A percentile compares a stretch with the other conserved stretches of the same genome.
phyloP scores from a whole-genome alignment of 2,797 vertebrate genomes.

The Sparidentex hasta region DNA sequence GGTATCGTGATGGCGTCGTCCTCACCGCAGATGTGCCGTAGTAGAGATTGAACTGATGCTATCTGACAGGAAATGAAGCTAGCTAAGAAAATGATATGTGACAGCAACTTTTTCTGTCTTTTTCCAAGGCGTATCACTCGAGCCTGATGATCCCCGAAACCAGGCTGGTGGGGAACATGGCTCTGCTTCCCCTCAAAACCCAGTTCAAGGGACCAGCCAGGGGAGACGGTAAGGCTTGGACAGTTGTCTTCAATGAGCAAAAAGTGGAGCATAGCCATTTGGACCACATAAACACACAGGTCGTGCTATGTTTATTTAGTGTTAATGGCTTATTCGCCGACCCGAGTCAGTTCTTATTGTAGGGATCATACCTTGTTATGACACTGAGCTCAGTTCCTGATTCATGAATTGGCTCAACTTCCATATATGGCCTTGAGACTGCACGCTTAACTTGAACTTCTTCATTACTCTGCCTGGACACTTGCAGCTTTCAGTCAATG shows the following conservation, averaged over 20 bases:
- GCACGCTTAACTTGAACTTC: constrained; percentile 14
- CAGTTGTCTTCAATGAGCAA: rapidly evolving
- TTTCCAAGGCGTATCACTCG: constrained; percentile 95
- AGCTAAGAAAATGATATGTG: background rate
- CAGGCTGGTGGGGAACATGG: constrained; percentile 96
- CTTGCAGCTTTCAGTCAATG: background rate
- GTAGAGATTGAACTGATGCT: constrained; percentile 4
- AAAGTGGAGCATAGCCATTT: rapidly evolving
- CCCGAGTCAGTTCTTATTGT: background rate
- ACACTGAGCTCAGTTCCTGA: constrained; percentile 54
- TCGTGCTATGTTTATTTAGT: background rate
- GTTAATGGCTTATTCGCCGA: rapidly evolving
- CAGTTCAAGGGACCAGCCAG: constrained; percentile 98
- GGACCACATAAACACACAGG: rapidly evolving
- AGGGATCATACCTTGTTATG: background rate
- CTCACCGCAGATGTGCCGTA: rapidly evolving
- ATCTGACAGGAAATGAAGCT: background rate
- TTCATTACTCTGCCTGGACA: constrained; percentile 5
- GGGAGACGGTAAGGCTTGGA: constrained; percentile 84
- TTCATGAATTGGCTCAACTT: constrained; percentile 32
- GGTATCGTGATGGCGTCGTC: rapidly evolving
- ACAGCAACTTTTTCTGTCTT: background rate
- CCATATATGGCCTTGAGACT: constrained; percentile 71
- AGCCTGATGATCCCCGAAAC: constrained; percentile 91
- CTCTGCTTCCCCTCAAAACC: constrained; percentile 93